Percentiles rank a stretch among this genome's conserved stretches.
phyloP scores from a whole-genome alignment of 2,113 vertebrate genomes.

The Athene noctua region DNA sequence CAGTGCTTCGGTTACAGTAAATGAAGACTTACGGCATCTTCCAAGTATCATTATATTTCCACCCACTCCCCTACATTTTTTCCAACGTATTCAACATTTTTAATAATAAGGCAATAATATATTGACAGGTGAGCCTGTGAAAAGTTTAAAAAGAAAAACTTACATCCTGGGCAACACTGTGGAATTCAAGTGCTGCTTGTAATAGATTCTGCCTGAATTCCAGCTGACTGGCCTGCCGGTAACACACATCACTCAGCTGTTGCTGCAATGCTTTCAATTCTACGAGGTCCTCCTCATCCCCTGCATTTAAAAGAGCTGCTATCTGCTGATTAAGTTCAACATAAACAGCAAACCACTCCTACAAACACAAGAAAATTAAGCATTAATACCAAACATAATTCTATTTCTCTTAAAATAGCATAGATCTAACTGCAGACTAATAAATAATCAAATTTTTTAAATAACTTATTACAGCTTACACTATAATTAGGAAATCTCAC shows the following conservation, averaged over 20 bases:
- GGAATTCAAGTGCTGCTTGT: conserved; percentile 93
- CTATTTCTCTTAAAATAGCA: neutral
- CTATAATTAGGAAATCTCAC: neutral
- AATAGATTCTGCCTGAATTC: conserved; percentile 94
- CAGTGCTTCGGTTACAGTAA: neutral
- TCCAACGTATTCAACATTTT: neutral
- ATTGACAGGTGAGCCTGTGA: neutral
- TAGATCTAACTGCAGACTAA: neutral
- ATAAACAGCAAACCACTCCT: conserved; percentile 99
- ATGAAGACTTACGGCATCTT: neutral
- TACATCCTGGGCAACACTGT: conserved; percentile 94
- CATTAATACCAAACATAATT: neutral
- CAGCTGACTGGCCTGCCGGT: conserved; percentile 95
- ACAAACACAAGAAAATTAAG: neutral
- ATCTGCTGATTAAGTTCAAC: conserved; percentile 99
- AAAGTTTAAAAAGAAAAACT: conserved; percentile 32
- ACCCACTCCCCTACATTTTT: neutral
- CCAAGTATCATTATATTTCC: neutral
- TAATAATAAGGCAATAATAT: neutral
- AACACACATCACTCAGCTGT: conserved; percentile 97
- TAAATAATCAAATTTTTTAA: neutral
- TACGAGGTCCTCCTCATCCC: conserved; percentile 91
- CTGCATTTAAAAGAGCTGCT: conserved; percentile 88
- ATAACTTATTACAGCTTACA: neutral
- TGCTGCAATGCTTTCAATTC: conserved; percentile 94